Conservation (phyloP, 2,888 invertebrate genomes). For the Dione juno region DNA sequence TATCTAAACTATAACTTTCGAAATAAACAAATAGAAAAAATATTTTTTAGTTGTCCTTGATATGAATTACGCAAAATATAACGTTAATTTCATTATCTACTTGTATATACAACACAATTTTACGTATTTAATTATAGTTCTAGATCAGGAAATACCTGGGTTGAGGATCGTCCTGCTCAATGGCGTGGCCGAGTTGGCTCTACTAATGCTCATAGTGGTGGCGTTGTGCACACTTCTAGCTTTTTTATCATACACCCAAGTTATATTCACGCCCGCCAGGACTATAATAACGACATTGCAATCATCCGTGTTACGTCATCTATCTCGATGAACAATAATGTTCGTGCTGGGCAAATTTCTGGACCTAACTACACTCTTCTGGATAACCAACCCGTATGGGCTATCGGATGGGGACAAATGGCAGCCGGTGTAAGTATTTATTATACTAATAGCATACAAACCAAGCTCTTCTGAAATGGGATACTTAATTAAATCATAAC, state of each 20-base stretch:
- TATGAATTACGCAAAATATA: too few species aligned
- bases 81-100: too few species aligned
- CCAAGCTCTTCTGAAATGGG: background rate
- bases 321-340: slow-evolving; percentile 42
- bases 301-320: slow-evolving; percentile 49
- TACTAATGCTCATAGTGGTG: slow-evolving; percentile 58
- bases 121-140: background rate
- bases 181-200: slow-evolving; percentile 63
- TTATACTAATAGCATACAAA: background rate
- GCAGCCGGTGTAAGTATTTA: slow-evolving; percentile 46
- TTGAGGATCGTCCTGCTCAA: slow-evolving; percentile 41
- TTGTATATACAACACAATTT: too few species aligned
- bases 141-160: background rate
- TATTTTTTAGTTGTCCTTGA: too few species aligned
- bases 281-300: slow-evolving; percentile 60
- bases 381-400: slow-evolving; percentile 54
- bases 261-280: slow-evolving; percentile 52
- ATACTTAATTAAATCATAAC: too few species aligned
- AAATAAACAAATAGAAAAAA: too few species aligned
- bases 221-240: slow-evolving; percentile 47
- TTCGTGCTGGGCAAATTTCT: slow-evolving; percentile 50
- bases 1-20: too few species aligned
- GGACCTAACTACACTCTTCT: slow-evolving; percentile 50
- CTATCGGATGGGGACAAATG: slow-evolving; percentile 55
- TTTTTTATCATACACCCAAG: slow-evolving; percentile 54